phyloP scores from a whole-genome alignment of 2,888 invertebrate species.

The Mesochorus sp. region DNA sequence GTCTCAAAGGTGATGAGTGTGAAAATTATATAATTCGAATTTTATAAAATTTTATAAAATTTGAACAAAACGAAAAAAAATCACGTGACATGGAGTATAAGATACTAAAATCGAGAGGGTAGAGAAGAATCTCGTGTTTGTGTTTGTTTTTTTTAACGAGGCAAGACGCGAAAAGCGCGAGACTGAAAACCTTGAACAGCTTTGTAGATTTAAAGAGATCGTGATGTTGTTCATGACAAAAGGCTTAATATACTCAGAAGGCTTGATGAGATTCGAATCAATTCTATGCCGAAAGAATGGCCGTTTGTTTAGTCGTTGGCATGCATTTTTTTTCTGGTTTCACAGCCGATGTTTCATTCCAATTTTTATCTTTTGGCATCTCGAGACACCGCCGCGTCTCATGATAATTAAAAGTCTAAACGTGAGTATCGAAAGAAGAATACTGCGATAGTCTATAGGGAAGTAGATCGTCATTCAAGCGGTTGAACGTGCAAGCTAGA shows the following conservation, averaged over 20 bases:
- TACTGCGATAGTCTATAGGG: neutral
- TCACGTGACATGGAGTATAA: too few species aligned
- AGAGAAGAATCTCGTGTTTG: conserved; percentile 7
- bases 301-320: neutral
- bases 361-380: too few species aligned
- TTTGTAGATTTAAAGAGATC: conserved; percentile 33
- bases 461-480: neutral
- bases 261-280: conserved; percentile 6
- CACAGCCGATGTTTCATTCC: too few species aligned
- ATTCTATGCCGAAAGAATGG: neutral
- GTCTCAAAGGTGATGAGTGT: too few species aligned
- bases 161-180: neutral
- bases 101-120: too few species aligned
- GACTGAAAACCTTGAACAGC: neutral
- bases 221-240: conserved; percentile 41
- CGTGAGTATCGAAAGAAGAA: too few species aligned
- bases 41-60: too few species aligned
- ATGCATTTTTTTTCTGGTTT: too few species aligned
- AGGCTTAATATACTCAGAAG: conserved; percentile 29
- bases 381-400: too few species aligned
- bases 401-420: too few species aligned
- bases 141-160: neutral
- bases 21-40: too few species aligned
- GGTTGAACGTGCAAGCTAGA: neutral
- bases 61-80: conserved; percentile 5